Conservation (phyloP, 2,113 vertebrate species). For the Haplochromis vanheusdeni region DNA sequence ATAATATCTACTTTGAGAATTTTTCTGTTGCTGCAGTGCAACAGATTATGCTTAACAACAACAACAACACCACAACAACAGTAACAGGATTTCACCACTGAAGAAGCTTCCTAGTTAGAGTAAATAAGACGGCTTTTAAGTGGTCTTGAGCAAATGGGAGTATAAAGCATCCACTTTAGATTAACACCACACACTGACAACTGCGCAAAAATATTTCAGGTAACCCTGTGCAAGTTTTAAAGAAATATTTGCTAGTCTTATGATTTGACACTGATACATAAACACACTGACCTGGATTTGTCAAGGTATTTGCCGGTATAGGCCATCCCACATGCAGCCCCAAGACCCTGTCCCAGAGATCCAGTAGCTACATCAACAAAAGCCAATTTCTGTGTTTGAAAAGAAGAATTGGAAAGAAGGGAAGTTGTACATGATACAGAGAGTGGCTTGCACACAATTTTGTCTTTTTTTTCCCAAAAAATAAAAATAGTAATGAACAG, state of each 20-base stretch:
- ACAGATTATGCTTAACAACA: background rate
- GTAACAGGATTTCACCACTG: background rate
- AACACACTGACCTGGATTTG: slow-evolving; percentile 70
- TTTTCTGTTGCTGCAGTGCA: background rate
- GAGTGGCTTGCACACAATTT: background rate
- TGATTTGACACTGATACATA: background rate
- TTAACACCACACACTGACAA: background rate
- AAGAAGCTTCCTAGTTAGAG: background rate
- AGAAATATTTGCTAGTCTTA: background rate
- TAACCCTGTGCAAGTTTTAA: rapidly evolving
- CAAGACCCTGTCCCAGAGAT: slow-evolving; percentile 81
- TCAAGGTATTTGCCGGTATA: slow-evolving; percentile 86
- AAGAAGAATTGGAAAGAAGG: background rate
- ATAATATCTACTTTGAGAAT: background rate
- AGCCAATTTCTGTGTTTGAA: slow-evolving; percentile 69
- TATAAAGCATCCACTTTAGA: background rate
- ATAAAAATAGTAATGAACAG: background rate
- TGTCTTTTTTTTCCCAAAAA: background rate
- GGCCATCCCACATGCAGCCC: slow-evolving; percentile 84
- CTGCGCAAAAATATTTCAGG: background rate
- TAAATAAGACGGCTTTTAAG: background rate
- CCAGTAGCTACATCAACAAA: slow-evolving; percentile 82
- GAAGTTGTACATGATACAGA: background rate
- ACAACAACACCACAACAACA: background rate
- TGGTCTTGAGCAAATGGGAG: background rate